Conservation (phyloP, 2,113 vertebrate species). For the Psittacula cyanocephala region DNA sequence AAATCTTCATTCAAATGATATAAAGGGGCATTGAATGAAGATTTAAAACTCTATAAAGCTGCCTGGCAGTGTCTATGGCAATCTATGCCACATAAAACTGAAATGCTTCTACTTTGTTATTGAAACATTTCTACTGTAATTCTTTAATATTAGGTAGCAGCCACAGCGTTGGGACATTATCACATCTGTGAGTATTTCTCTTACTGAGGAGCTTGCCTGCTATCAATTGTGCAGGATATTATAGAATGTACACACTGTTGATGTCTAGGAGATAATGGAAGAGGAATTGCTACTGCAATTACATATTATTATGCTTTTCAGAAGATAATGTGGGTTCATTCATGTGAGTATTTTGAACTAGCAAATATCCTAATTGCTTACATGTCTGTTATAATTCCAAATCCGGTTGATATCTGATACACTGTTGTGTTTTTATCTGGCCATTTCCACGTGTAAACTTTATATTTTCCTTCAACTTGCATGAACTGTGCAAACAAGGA, state of each 20-base stretch:
- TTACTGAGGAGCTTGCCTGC: conserved; percentile 9
- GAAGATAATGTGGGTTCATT: conserved; percentile 63
- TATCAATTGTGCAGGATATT: conserved; percentile 47
- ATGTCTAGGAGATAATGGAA: conserved; percentile 67
- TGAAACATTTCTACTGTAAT: conserved; percentile 66
- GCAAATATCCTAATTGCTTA: conserved; percentile 59
- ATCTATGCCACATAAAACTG: conserved; percentile 62
- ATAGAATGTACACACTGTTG: conserved; percentile 41
- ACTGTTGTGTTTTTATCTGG: neutral
- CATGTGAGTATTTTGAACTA: conserved; percentile 57
- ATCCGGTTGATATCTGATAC: conserved; percentile 7
- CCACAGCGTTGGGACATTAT: conserved; percentile 31
- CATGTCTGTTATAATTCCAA: conserved; percentile 33
- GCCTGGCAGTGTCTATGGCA: conserved; percentile 59
- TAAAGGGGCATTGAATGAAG: conserved; percentile 63
- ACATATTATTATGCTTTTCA: conserved; percentile 66
- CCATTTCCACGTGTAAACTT: neutral
- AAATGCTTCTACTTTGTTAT: conserved; percentile 58
- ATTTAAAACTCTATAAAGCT: conserved; percentile 70
- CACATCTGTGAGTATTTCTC: conserved; percentile 51
- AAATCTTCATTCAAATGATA: conserved; percentile 68
- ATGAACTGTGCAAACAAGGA: neutral
- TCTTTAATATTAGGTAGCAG: conserved; percentile 62
- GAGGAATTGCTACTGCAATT: conserved; percentile 70
- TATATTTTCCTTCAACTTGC: neutral